Percentiles rank a stretch among this genome's conserved stretches.
Evolutionary conservation across 2,888 invertebrate genomes (phyloP).

Genomic region (Caradrina clavipalpis): DNA sequence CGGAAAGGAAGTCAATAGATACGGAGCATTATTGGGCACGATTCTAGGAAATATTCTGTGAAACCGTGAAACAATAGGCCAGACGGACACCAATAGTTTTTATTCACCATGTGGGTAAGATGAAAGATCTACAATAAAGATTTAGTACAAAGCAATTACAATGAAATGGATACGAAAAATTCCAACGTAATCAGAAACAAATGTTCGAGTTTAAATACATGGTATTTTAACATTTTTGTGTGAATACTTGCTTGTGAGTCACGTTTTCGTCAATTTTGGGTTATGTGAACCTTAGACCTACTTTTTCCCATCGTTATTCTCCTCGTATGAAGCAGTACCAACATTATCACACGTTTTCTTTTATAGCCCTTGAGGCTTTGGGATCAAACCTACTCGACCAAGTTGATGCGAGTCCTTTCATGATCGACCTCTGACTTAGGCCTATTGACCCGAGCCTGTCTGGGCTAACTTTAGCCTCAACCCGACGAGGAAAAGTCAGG

Average conservation of each 20-base stretch:
- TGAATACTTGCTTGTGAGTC: slow-evolving; percentile 36
- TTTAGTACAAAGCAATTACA: slow-evolving; percentile 60
- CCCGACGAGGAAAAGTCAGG: slow-evolving; percentile 25
- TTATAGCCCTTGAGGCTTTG: slow-evolving; percentile 3
- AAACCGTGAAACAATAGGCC: slow-evolving; percentile 81
- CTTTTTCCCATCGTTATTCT: background rate
- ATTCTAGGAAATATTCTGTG: slow-evolving; percentile 81
- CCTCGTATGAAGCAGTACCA: background rate
- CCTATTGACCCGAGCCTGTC: slow-evolving; percentile 42
- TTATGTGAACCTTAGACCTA: background rate
- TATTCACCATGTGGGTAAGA: slow-evolving; percentile 74
- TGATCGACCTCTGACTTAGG: slow-evolving; percentile 51
- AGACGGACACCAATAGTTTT: slow-evolving; percentile 72
- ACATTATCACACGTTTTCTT: background rate
- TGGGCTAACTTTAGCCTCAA: slow-evolving; percentile 50
- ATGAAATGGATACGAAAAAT: slow-evolving; percentile 46
- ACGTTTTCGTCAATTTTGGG: slow-evolving; percentile 30
- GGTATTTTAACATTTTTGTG: slow-evolving; percentile 18
- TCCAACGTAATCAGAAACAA: slow-evolving; percentile 57
- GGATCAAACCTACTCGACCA: slow-evolving; percentile 36
- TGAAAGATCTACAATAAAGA: slow-evolving; percentile 58
- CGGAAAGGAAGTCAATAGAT: slow-evolving; percentile 88
- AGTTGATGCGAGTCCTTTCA: slow-evolving; percentile 28
- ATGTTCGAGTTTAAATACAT: slow-evolving; percentile 36
- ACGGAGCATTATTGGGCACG: slow-evolving; percentile 78